Percentiles rank a stretch among this genome's conserved stretches.
phyloP scores from a whole-genome alignment of 2,113 vertebrate species.

The Eclectus roratus region DNA sequence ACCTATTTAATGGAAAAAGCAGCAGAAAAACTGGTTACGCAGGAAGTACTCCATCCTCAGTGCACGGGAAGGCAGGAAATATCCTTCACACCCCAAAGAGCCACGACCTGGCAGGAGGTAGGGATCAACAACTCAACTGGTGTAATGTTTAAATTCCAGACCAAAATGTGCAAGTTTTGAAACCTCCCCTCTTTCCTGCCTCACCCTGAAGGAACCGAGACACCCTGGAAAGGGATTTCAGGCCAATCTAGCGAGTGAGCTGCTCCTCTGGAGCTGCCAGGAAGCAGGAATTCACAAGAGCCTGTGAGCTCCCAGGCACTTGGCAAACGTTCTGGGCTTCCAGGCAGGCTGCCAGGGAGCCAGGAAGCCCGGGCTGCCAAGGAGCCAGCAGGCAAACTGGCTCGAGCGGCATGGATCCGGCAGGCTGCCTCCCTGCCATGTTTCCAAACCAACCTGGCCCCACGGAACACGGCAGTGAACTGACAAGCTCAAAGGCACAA shows the following conservation, averaged over 20 bases:
- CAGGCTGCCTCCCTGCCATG: background rate
- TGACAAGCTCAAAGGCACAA: background rate
- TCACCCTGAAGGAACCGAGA: background rate
- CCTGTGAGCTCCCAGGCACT: background rate
- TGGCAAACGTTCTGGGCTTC: background rate
- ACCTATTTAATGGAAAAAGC: background rate
- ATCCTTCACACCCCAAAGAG: background rate
- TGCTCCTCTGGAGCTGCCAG: background rate
- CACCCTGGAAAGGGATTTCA: background rate
- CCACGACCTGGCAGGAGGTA: background rate
- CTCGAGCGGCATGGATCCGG: background rate
- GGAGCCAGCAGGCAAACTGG: constrained; percentile 37
- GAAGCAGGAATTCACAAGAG: background rate
- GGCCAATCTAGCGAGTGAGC: background rate
- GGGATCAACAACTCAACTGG: background rate
- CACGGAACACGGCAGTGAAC: background rate
- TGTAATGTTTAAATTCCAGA: background rate
- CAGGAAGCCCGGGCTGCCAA: constrained; percentile 45
- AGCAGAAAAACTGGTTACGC: background rate
- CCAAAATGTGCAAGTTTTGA: background rate
- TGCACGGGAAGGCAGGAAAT: background rate
- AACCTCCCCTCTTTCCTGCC: background rate
- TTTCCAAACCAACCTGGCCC: background rate
- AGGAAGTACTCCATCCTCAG: background rate
- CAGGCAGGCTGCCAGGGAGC: constrained; percentile 33